phyloP scores from a whole-genome alignment of 2,888 invertebrate genomes.

The Miltochrista miniata region DNA sequence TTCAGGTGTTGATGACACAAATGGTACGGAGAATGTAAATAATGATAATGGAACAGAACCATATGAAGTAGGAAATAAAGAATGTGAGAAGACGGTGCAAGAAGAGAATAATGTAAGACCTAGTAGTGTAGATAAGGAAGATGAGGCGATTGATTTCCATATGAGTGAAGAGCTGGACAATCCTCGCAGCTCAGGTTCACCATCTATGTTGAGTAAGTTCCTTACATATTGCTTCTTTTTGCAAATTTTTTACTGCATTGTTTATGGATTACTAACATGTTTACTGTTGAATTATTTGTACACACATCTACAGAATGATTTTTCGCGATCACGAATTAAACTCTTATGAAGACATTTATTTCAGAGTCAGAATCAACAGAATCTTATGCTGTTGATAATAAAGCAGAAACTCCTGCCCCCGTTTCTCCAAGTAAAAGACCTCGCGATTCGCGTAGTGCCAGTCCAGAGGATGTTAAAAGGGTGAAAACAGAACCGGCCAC shows the following conservation, averaged over 20 bases:
- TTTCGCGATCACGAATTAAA: no score
- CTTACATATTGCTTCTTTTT: not conserved
- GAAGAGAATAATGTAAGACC: not conserved
- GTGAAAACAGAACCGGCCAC: conserved; percentile 43
- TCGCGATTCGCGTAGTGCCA: conserved; percentile 32
- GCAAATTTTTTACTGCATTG: no score
- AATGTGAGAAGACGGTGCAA: not conserved
- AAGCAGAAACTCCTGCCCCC: conserved; percentile 4
- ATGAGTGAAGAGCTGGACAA: conserved; percentile 24
- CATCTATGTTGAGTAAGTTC: conserved; percentile 49
- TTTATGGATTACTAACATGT: no score
- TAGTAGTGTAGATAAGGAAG: not conserved
- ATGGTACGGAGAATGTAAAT: conserved; percentile 1
- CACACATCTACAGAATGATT: no score
- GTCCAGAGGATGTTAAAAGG: conserved; percentile 44
- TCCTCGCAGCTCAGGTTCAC: conserved; percentile 35
- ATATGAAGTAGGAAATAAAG: not conserved
- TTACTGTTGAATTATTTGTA: no score
- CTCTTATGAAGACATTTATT: not conserved
- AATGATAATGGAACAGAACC: not conserved
- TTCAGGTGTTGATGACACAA: conserved; percentile 6
- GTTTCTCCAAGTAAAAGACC: conserved; percentile 44
- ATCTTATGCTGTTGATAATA: conserved; percentile 3
- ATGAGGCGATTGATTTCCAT: conserved; percentile 21
- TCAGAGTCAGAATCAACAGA: conserved; percentile 7